Base-by-base conservation (phyloP, 1,140 invertebrate species). In the Oreohelix idahoensis region DNA sequence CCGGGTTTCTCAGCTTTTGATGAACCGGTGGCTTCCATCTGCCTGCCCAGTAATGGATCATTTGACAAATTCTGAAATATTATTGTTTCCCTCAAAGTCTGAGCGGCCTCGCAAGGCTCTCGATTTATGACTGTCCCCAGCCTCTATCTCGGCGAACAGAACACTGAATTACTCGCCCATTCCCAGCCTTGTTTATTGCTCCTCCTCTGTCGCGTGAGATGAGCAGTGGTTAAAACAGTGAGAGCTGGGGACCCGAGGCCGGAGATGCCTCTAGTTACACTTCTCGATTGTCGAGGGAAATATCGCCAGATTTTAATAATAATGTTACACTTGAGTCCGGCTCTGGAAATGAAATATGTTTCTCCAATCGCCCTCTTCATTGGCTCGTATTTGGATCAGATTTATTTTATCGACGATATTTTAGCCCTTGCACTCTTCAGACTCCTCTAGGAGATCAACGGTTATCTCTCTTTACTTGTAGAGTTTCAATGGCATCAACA, bases 61-160 rank as follows among this genome's bases (percentile, higher is more conserved):
- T 79, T 79, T 79, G 77, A 79, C 77, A 79, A 79, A 79, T 38
- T 66, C 77, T 79, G 58, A 79, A 79, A 79, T 79, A 79, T 79
- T 79, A 79, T 79, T 79, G 77, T 79, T 79, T 58, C 58, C 77
- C 58, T 66, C 51, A 8, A 53, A 58, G 77, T 79, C 77, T 66
- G 58, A 38, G 32, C 51, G 58, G 10, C 49, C 38, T 15, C 10
- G 58, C 35, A 39, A 79, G 77, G 51, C 77, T 36, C 58, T 35
- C 51, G 77, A 79, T 79, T 79, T 79, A 79, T 53, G 51, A 36
- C 75, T 20, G 75, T 38, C 36, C 75, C 42, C 75, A n/a, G 77
- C 58, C 77, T 32, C 77, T 79, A 79, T 79, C 77, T 79, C 35
- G 15, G 39, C 13, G 35, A 39, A 13, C 77, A 79, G 77, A 79